These are phyloP conservation scores for Anseranas semipalmata DNA, from an alignment of 2,113 vertebrate genomes.

Conservation along the genomic window DNA sequence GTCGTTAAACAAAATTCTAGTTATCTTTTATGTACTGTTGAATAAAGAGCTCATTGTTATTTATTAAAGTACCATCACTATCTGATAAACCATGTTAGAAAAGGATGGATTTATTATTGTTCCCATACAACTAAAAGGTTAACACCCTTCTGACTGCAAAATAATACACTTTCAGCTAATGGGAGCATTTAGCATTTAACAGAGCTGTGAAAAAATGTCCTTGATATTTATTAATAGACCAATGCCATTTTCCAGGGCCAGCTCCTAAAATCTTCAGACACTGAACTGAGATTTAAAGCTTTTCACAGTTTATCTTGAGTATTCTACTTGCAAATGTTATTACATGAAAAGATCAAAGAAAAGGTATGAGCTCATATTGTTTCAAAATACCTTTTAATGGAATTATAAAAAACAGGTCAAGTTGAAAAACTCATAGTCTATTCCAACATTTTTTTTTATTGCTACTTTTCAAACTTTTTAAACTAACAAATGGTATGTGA, in stretches of 20 bases:
- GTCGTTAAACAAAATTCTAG: conserved; percentile 76
- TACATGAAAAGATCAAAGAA: neutral
- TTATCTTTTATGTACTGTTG: conserved; percentile 73
- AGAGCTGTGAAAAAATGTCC: conserved; percentile 27
- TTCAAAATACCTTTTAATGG: neutral
- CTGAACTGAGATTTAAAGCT: neutral
- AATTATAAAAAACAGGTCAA: neutral
- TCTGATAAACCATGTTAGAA: conserved; percentile 51
- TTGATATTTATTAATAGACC: conserved; percentile 50
- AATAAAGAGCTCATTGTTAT: conserved; percentile 64
- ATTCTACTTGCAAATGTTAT: neutral
- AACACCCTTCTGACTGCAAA: conserved; percentile 31
- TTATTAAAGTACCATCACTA: conserved; percentile 52
- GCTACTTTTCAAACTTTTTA: neutral
- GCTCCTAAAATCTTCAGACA: neutral
- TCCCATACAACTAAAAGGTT: conserved; percentile 54
- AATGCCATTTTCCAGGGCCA: neutral
- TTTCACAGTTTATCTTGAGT: conserved; percentile 12
- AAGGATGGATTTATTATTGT: conserved; percentile 65
- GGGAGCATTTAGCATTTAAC: conserved; percentile 20
- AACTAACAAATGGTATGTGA: neutral
- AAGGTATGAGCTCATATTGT: neutral
- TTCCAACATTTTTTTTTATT: neutral
- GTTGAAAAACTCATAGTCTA: neutral
- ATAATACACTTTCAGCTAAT: conserved; percentile 42